These are phyloP conservation scores for Luidia sarsii DNA, from an alignment of 53 echinoderm and acorn worm genomes.

Conservation along the genomic window DNA sequence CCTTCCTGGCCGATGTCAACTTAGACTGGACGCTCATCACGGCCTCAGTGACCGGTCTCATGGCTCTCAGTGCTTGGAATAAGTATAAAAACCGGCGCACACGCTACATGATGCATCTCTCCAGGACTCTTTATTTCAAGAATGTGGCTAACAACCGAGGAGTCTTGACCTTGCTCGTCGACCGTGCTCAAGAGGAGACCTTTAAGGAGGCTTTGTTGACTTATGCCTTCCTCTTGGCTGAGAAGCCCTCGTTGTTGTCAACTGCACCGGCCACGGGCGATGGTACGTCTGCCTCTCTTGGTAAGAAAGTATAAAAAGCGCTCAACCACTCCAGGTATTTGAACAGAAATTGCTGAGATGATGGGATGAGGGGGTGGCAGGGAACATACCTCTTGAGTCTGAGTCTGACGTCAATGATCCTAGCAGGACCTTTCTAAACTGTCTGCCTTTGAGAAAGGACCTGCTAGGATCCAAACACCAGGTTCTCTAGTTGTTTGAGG, in stretches of 20 bases:
- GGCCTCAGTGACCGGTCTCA: conserved; percentile 72
- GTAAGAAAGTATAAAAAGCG: too few relatives aligned
- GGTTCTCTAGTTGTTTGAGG: too few relatives aligned
- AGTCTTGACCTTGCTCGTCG: conserved; percentile 85
- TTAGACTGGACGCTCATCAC: conserved; percentile 88
- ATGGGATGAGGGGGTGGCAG: too few relatives aligned
- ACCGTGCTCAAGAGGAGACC: conserved; percentile 92
- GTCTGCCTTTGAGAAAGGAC: too few relatives aligned
- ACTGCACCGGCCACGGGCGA: neutral
- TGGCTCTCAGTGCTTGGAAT: conserved; percentile 86
- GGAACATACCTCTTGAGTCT: too few relatives aligned
- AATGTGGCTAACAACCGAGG: conserved; percentile 97
- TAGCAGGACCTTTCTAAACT: too few relatives aligned
- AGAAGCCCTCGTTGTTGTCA: conserved; percentile 49
- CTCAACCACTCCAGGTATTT: too few relatives aligned
- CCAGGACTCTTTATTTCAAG: conserved; percentile 90
- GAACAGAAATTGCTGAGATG: too few relatives aligned
- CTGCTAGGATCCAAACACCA: too few relatives aligned
- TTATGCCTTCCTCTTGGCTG: conserved; percentile 86
- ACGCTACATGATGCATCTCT: conserved; percentile 85
- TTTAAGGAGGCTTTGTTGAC: conserved; percentile 90
- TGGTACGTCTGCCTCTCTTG: conserved; percentile 52
- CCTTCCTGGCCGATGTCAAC: conserved; percentile 82
- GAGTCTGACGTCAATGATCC: too few relatives aligned
- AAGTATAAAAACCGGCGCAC: conserved; percentile 97